A percentile compares a stretch with the other conserved stretches of the same genome.
phyloP scores from a whole-genome alignment of 2,797 vertebrate species.

The Platalea minor region DNA sequence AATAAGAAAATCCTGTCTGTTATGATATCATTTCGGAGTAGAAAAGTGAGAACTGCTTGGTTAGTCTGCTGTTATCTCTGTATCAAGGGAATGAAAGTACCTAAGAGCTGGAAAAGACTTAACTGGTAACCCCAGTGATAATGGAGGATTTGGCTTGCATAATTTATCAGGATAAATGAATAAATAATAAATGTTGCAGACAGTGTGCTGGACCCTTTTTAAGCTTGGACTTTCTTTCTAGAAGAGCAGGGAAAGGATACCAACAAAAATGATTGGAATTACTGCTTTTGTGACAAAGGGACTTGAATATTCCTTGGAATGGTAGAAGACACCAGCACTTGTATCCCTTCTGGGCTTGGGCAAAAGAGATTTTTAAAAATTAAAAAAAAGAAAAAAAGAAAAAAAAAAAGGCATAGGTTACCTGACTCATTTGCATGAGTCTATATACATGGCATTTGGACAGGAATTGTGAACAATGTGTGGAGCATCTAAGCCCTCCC shows the following conservation, averaged over 20 bases:
- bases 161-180: slow-evolving; percentile 19
- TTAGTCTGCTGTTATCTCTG: not conserved
- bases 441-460: fast-evolving
- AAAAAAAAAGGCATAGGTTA: not conserved
- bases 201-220: not conserved
- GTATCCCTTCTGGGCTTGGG: not conserved
- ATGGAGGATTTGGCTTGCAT: slow-evolving; percentile 3
- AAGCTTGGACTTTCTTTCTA: not conserved
- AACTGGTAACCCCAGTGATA: not conserved
- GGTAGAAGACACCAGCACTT: not conserved
- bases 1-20: not conserved
- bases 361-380: not conserved
- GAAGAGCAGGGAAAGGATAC: not conserved
- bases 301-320: not conserved
- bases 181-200: slow-evolving; percentile 5
- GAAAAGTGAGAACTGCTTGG: not conserved
- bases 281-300: not conserved
- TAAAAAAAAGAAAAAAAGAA: not conserved
- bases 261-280: not conserved
- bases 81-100: not conserved
- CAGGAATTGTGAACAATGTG: not conserved
- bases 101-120: not conserved
- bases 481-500: not conserved
- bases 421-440: not conserved
- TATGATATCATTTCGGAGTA: not conserved